Base-by-base conservation (phyloP, 2,888 invertebrate species). In the Halictus ligatus region DNA sequence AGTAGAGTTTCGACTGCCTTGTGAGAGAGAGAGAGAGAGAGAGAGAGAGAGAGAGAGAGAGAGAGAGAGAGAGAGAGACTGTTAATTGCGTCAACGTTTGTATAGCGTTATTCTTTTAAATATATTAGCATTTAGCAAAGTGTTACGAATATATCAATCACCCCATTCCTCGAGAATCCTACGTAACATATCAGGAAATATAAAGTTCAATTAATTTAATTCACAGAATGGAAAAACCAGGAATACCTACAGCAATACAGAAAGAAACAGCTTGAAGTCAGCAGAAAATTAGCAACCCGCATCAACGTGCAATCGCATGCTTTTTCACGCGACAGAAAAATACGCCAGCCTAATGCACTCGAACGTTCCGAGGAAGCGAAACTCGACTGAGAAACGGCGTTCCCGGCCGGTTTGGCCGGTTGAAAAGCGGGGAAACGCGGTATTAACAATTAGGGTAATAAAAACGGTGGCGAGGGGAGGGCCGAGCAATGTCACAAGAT, bases 401-500 rank as follows among this genome's bases (percentile, higher is more conserved):
- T 29, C 2, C 2, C 15, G 15, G 15, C 29, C 60, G 60, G 60
- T 64, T 29, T 15, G 60, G 60, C 7, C 60, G 43, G 75, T 7
- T 18, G n/a, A 60, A 75, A 75, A 75, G 43, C n/a, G 15, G 40
- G 25, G 75, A 18, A 40, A 40, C 75, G 40, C 35, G 67, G 35
- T 40, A 40, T 54, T 54, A 54, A 54, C 54, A 54, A 75, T 43
- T 13, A 40, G 60, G 43, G 60, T 60, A 60, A 75, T 75, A 75
- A 58, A 75, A 75, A 35, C 60, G 75, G 43, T 25, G 43, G 75
- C 60, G 8, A 60, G 43, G 18, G 58, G 75, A 75, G 54, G 75
- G 54, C 3, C 54, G 78, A 69, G 79, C 76, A 83, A 87, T 88
- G 89, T 90, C 85, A 88, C 80, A 75, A 87, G 86, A 89, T 83